These are phyloP conservation scores for Cichlasoma orientale DNA, from an alignment of 2,797 vertebrate genomes.

Conservation along the genomic window DNA sequence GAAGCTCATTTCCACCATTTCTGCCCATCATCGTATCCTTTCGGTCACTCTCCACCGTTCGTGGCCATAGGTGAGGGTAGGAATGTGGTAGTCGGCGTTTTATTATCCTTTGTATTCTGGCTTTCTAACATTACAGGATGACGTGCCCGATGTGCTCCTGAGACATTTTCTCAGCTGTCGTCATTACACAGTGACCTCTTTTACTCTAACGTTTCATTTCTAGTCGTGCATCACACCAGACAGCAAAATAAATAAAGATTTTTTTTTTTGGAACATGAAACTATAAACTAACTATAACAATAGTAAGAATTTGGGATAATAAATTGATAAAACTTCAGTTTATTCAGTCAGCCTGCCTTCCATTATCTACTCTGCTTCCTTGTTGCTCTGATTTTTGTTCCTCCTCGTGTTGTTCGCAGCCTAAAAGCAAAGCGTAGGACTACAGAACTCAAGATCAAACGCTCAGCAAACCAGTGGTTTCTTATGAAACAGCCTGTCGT, in stretches of 20 bases:
- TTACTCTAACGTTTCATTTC: background rate
- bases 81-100: background rate
- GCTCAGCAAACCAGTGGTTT: conserved; percentile 38
- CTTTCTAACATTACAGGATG: background rate
- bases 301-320: background rate
- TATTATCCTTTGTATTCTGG: background rate
- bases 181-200: background rate
- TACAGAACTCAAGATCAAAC: conserved; percentile 54
- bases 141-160: background rate
- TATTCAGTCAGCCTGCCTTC: fast-evolving
- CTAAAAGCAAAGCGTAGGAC: conserved; percentile 11
- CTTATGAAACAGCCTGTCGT: conserved; percentile 62
- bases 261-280: background rate
- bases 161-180: background rate
- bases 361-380: background rate
- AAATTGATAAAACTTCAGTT: no score
- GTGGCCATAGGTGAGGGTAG: background rate
- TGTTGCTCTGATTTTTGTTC: background rate
- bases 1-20: background rate
- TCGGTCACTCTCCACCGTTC: background rate
- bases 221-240: background rate
- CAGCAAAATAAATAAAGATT: background rate
- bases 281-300: background rate
- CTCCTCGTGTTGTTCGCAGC: conserved; percentile 8
- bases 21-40: fast-evolving